Evolutionary conservation across 1,140 invertebrate genomes (phyloP), one percentile per base, ranked within the genome.

Genomic region (Drosophila kikkawai): DNA sequence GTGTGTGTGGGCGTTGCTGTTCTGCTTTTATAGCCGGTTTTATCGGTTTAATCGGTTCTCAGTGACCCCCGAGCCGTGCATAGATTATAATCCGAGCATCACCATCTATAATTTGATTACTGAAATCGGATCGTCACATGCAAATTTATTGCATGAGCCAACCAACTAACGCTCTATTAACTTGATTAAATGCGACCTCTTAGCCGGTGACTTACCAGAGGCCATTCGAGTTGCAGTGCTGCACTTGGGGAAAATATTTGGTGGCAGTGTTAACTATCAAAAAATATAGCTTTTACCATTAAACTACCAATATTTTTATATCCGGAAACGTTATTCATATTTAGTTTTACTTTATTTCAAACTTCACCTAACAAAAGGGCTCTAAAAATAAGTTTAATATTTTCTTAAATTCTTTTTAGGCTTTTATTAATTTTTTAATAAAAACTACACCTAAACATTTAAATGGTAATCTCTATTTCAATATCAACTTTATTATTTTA

Each of bases 31-130:
- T n/a, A 77, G 56, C 74, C 56, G 48, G 73, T 73, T 73, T 73
- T 19, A 13, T n/a, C 19, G 19, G 71, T 71, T 73, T 37, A 22
- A n/a, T n/a, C 29, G 22, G 32, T 53, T 39, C 36, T 26, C 36
- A 11, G 51, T 55, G 47, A 76, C 45, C 73, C 73, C 68, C 69
- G 56, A 37, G 32, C 32, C 17, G 37, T 36, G 42, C 56, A 58
- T 59, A 47, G 45, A 76, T 53, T 77, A 77, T 68, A 55, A 22
- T 37, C 51, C 74, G 48, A 45, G 34, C 34, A 67, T 68, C 74
- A 68, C 64, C 55, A 77, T 77, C 75, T 77, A 77, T 77, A 77
- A 78, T 78, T 78, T 78, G 64, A 78, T 69, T 69, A 55, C 64
- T 78, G 42, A 56, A 77, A 78, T 78, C 75, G 45, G 74, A 78